Base-by-base conservation (phyloP, 2,113 vertebrate genomes). In the Paramormyrops kingsleyae region DNA sequence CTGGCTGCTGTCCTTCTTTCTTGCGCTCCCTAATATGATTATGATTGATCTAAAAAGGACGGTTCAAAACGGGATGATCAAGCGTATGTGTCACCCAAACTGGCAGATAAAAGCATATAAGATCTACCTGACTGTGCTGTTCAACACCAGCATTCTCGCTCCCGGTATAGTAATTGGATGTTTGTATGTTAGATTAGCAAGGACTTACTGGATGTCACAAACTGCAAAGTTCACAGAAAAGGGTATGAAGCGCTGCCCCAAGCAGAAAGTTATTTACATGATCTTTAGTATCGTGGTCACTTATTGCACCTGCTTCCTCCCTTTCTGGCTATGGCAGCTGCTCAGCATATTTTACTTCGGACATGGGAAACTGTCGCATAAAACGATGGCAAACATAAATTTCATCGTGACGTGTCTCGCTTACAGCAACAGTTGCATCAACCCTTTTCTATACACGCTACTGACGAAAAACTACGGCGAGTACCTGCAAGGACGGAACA, bases 371-470 rank as follows among this genome's bases (percentile, higher is more conserved):
- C 80, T 92, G 15, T 92, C 92, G 21, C 89, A 90, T 56, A 91
- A 62, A 47, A 93, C 93, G 1, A 90, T 89, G 87, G 89, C 92
- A 31, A 92, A 88, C 19, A 42, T 93, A 4, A 94, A 94, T 88
- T 91, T 93, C 52, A 87, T 92, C 5, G 93, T 93, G 47, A 94
- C 93, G 1, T 94, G 92, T 74, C 87, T 94, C 83, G 92, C 93
- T 4, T 94, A 94, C 86, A 91, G 93, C 90, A 94, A 93, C 90
- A 94, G 93, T 83, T 93, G 93, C 53, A 92, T 93, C 86, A 94
- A 94, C 52, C 93, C 93, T 27, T 93, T 94, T 39, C 17, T 80
- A 19, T 80, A 80, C 74, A 80, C 74, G 74, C 74, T 80, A 39
- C 74, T 80, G 35, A 92, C 93, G 9, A 94, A 91, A 39, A 94